Evolutionary conservation across 2,797 vertebrate species (phyloP).

Genomic region (Astyanax mexicanus): DNA sequence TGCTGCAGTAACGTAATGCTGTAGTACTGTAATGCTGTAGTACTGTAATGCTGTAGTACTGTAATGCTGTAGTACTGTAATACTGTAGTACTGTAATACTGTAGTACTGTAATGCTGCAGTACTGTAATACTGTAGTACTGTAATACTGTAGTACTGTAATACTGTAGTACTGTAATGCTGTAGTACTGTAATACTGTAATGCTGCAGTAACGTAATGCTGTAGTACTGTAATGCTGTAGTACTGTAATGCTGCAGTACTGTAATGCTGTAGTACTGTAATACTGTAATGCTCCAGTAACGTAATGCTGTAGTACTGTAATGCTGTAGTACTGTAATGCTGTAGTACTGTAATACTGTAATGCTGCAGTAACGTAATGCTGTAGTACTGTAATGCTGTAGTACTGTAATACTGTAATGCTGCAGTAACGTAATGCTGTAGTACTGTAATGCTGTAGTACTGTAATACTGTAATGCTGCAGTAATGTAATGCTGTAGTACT

Average conservation of each 20-base stretch:
- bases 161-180: neutral
- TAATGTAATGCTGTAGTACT: neutral
- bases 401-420: neutral
- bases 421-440: neutral
- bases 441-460: neutral
- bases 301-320: neutral
- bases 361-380: neutral
- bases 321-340: neutral
- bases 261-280: neutral
- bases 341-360: neutral
- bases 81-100: neutral
- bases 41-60: neutral
- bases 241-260: neutral
- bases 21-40: neutral
- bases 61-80: neutral
- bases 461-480: neutral
- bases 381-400: neutral
- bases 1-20: neutral
- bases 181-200: neutral
- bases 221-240: neutral
- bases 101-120: neutral
- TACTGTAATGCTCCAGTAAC: neutral
- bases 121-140: neutral
- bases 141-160: neutral
- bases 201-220: neutral